A percentile compares a stretch with the other conserved stretches of the same genome.
Conservation (phyloP, 2,113 vertebrate species). For the Dicerorhinus sumatrensis region DNA sequence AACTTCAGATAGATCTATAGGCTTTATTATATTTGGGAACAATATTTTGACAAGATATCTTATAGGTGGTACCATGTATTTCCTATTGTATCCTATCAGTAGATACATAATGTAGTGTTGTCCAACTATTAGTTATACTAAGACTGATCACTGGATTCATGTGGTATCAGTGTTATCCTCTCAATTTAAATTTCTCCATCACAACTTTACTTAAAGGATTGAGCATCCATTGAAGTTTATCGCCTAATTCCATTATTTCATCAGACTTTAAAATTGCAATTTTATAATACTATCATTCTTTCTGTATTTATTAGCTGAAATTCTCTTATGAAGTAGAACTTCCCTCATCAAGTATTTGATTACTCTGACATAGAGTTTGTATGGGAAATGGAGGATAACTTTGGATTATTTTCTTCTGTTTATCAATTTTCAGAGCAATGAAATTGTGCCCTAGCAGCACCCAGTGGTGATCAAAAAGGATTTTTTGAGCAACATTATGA, state of each 20-base stretch:
- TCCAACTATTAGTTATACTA: neutral
- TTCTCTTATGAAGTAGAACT: constrained; percentile 9
- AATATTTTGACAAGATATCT: constrained; percentile 22
- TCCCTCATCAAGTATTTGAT: constrained; percentile 38
- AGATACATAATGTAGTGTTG: neutral
- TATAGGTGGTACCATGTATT: neutral
- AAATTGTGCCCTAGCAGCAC: neutral
- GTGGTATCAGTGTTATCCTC: neutral
- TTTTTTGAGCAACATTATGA: constrained; percentile 13
- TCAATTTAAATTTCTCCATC: constrained; percentile 27
- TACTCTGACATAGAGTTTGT: neutral
- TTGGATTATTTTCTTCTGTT: constrained; percentile 22
- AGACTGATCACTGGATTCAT: neutral
- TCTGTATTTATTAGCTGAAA: constrained; percentile 1
- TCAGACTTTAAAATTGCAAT: neutral
- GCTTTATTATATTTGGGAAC: constrained; percentile 11
- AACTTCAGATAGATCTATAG: neutral
- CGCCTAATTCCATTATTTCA: constrained; percentile 1
- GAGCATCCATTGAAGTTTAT: neutral
- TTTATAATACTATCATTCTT: neutral
- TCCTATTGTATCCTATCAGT: neutral
- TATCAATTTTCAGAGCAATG: neutral
- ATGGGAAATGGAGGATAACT: neutral
- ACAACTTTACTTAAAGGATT: neutral
- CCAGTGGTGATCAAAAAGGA: neutral